phyloP scores from a whole-genome alignment of 2,797 vertebrate genomes.

The Spheniscus humboldti region DNA sequence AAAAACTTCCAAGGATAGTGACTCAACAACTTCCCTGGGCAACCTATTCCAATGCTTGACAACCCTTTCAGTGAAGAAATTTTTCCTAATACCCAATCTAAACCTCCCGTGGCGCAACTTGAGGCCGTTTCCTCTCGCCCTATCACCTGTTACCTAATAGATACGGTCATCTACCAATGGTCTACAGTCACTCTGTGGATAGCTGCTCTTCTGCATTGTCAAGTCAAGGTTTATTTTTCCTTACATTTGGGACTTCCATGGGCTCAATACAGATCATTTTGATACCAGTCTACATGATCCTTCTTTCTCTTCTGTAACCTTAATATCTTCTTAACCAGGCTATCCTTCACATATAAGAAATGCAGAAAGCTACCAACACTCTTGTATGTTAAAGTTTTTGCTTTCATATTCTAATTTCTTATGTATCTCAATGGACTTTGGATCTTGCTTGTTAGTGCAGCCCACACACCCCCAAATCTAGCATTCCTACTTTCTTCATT shows the following conservation, averaged over 20 bases:
- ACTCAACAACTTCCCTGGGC: not conserved
- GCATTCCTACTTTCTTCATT: not conserved
- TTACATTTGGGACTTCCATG: not conserved
- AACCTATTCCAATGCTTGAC: not conserved
- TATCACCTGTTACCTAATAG: not conserved
- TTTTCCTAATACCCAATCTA: not conserved
- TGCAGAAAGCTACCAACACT: not conserved
- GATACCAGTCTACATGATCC: not conserved
- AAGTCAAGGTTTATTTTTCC: not conserved
- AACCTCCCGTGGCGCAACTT: not conserved
- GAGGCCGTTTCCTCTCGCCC: not conserved
- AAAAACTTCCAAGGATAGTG: not conserved
- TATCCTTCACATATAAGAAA: not conserved
- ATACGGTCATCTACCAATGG: rapidly evolving
- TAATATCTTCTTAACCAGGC: not conserved
- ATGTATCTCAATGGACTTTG: not conserved
- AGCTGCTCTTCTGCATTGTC: not conserved
- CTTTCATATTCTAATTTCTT: not conserved
- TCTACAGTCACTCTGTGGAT: not conserved
- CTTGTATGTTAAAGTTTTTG: not conserved
- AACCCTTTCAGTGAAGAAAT: not conserved
- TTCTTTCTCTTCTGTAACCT: not conserved
- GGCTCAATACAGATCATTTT: not conserved
- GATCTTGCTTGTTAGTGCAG: not conserved
- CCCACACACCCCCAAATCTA: not conserved